Evolutionary conservation across 1,140 invertebrate genomes (phyloP).

Genomic region (Heliothis virescens): DNA sequence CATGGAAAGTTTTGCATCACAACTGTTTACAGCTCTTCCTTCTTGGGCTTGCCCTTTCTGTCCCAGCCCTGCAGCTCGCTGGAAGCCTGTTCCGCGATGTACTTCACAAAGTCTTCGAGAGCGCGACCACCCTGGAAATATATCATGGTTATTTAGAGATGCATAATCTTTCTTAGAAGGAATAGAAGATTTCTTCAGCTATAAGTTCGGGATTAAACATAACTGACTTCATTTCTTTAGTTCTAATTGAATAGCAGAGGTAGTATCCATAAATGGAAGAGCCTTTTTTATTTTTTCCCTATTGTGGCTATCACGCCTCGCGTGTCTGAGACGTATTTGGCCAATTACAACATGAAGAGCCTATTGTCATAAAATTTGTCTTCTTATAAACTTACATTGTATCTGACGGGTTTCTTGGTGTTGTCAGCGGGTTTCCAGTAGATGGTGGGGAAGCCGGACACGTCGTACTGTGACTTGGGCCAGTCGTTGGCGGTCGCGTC

Average conservation of each 20-base stretch:
- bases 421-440: slow-evolving; percentile 97
- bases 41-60: slow-evolving; percentile 92
- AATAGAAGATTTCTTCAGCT: too few relatives aligned
- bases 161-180: too few relatives aligned
- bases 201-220: too few relatives aligned
- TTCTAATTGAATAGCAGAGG: too few relatives aligned
- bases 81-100: slow-evolving; percentile 97
- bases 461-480: slow-evolving; percentile 94
- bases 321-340: too few relatives aligned
- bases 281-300: too few relatives aligned
- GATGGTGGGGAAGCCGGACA: slow-evolving; percentile 98
- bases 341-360: too few relatives aligned
- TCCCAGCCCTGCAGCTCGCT: slow-evolving; percentile 95
- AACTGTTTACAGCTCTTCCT: slow-evolving; percentile 88
- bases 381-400: slow-evolving; percentile 94
- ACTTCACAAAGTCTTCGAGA: slow-evolving; percentile 98
- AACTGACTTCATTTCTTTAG: too few relatives aligned
- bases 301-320: too few relatives aligned
- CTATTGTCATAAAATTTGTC: too few relatives aligned
- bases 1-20: slow-evolving; percentile 76
- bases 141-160: not conserved
- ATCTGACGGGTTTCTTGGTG: slow-evolving; percentile 94
- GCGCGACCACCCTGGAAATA: slow-evolving; percentile 94
- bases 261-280: too few relatives aligned
- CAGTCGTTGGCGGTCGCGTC: slow-evolving; percentile 99